Evolutionary conservation across 2,888 invertebrate species (phyloP).

Genomic region (Orchesellides sinensis): DNA sequence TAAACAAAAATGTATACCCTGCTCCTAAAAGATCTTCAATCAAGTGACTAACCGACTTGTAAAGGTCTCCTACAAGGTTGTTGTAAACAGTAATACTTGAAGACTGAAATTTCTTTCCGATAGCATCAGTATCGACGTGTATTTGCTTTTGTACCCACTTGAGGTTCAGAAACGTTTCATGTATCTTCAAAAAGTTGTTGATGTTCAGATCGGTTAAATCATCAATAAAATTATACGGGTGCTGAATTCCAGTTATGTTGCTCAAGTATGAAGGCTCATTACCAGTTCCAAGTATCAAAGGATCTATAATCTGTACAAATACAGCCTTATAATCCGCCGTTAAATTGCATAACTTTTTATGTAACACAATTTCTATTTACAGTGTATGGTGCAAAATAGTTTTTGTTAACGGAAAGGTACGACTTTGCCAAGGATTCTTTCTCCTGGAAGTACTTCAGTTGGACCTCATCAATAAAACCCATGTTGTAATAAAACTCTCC

Average conservation of each 20-base stretch:
- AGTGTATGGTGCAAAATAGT: conserved; percentile 67
- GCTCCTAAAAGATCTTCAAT: conserved; percentile 81
- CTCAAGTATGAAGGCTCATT: conserved; percentile 43
- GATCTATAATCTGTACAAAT: conserved; percentile 50
- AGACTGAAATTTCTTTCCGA: conserved; percentile 68
- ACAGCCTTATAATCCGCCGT: no score
- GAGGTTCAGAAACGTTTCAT: conserved; percentile 42
- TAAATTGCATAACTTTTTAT: background rate
- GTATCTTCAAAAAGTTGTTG: background rate
- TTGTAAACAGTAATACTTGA: conserved; percentile 81
- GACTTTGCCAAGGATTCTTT: conserved; percentile 68
- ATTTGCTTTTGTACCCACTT: conserved; percentile 75
- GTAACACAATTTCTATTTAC: conserved; percentile 20
- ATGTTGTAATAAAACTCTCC: conserved; percentile 77
- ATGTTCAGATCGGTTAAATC: background rate
- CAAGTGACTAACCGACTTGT: conserved; percentile 88
- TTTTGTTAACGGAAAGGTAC: conserved; percentile 63
- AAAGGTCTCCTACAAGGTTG: conserved; percentile 85
- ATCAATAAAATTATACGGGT: conserved; percentile 35
- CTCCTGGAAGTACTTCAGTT: conserved; percentile 71
- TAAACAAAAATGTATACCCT: conserved; percentile 85
- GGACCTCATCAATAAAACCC: conserved; percentile 75
- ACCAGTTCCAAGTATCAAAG: conserved; percentile 42
- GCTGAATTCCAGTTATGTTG: conserved; percentile 58
- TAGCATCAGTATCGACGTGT: conserved; percentile 76